Evolutionary conservation across 2,113 vertebrate species (phyloP).

Genomic region (Poicephalus meyeri): DNA sequence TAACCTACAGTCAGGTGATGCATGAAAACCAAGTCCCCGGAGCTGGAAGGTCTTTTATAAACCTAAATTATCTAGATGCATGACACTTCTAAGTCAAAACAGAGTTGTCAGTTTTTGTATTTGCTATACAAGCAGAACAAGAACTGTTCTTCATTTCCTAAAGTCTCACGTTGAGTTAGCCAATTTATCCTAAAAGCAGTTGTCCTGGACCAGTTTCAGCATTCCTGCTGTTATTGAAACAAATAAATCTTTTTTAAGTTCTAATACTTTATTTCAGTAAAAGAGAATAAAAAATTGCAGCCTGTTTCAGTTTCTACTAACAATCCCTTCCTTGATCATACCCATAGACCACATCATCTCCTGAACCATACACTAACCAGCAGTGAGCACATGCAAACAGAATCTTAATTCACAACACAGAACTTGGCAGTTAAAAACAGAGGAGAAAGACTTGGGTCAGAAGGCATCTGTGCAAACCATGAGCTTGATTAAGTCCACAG

Average conservation of each 20-base stretch:
- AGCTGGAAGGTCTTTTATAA: background rate
- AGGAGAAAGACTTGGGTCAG: background rate
- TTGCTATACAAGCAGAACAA: background rate
- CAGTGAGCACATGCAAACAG: background rate
- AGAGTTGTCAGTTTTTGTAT: background rate
- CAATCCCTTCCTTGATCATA: fast-evolving
- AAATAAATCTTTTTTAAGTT: slow-evolving; percentile 9
- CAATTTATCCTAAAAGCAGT: slow-evolving; percentile 4
- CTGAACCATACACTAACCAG: fast-evolving
- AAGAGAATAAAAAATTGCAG: background rate
- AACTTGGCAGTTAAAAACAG: background rate
- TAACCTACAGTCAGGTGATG: background rate
- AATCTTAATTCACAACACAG: background rate
- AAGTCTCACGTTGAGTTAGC: background rate
- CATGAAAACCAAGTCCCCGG: background rate
- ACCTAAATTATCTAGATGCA: background rate
- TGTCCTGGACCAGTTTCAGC: background rate
- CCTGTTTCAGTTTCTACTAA: background rate
- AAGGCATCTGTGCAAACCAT: background rate
- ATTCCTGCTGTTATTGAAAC: background rate
- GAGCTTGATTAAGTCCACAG: background rate
- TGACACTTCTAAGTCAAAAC: background rate
- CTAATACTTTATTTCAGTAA: background rate
- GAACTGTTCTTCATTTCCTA: background rate
- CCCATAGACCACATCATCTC: fast-evolving